Evolutionary conservation across 2,113 vertebrate genomes (phyloP).

Genomic region (Chionomys nivalis): DNA sequence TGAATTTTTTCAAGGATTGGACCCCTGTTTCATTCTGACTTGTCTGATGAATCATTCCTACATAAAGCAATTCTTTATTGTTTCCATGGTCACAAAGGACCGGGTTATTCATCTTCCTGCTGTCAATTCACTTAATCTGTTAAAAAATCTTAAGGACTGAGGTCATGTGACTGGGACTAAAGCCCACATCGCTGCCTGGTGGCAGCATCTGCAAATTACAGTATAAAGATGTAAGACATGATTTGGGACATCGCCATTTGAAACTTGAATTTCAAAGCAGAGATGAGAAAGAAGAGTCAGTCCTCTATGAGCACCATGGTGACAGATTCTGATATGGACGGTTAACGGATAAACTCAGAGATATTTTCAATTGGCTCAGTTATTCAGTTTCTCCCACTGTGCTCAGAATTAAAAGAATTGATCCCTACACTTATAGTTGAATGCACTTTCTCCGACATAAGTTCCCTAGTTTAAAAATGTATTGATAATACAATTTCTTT

Average conservation of each 20-base stretch:
- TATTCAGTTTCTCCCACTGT: not conserved
- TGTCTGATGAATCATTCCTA: not conserved
- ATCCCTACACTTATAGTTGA: not conserved
- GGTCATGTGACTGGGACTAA: constrained; percentile 48
- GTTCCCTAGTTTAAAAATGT: constrained; percentile 3
- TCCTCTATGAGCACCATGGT: not conserved
- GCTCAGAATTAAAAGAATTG: not conserved
- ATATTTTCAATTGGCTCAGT: not conserved
- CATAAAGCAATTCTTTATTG: not conserved
- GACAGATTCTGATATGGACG: not conserved
- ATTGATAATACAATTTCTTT: not conserved
- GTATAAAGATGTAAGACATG: constrained; percentile 20
- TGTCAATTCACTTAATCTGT: not conserved
- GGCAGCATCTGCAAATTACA: constrained; percentile 47
- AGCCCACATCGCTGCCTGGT: constrained; percentile 43
- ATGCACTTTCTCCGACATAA: not conserved
- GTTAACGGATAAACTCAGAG: not conserved
- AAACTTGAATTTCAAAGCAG: not conserved
- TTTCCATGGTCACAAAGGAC: not conserved
- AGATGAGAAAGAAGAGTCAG: not conserved
- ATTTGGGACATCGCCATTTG: not conserved
- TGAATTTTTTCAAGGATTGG: constrained; percentile 3
- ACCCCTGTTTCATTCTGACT: not conserved
- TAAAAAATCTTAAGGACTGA: not conserved
- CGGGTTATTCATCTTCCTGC: not conserved